phyloP scores from a whole-genome alignment of 64 coral and sea anemone species.

The Cladopsammia gracilis region DNA sequence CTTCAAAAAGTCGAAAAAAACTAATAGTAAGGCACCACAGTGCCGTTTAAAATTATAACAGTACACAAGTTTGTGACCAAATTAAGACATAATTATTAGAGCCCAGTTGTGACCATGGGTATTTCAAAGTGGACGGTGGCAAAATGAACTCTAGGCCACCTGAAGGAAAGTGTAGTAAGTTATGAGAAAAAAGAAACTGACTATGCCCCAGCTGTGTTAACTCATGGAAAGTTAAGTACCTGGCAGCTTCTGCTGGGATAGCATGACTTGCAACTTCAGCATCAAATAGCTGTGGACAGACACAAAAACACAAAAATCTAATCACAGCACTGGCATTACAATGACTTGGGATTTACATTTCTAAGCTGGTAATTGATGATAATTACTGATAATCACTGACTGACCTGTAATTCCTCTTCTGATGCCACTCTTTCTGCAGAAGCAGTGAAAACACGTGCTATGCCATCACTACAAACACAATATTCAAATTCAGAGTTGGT shows the following conservation, averaged over 20 bases:
- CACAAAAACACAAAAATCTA: neutral
- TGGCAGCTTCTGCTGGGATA: constrained; percentile 91
- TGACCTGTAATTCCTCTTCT: constrained; percentile 62
- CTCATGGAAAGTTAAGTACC: constrained; percentile 24
- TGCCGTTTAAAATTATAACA: too few species aligned
- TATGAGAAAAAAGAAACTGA: too few species aligned
- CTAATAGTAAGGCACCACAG: too few species aligned
- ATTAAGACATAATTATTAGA: too few species aligned
- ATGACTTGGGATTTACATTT: neutral
- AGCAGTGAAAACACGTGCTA: constrained; percentile 31
- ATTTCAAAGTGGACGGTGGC: too few species aligned
- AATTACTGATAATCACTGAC: neutral
- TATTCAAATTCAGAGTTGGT: too few species aligned
- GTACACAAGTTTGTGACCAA: too few species aligned
- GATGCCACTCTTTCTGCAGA: constrained; percentile 61
- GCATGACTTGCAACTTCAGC: constrained; percentile 97
- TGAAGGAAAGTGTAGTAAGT: too few species aligned
- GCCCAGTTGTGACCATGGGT: too few species aligned
- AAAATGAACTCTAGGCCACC: too few species aligned
- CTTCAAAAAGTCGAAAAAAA: too few species aligned
- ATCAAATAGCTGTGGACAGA: constrained; percentile 76
- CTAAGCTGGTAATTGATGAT: neutral
- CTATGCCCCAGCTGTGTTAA: neutral
- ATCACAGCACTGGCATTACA: neutral
- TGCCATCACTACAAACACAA: constrained; percentile 51